A percentile compares a stretch with the other conserved stretches of the same genome.
These are phyloP conservation scores for Bombus waltoni DNA, from an alignment of 1,140 invertebrate species.

Conservation along the genomic window DNA sequence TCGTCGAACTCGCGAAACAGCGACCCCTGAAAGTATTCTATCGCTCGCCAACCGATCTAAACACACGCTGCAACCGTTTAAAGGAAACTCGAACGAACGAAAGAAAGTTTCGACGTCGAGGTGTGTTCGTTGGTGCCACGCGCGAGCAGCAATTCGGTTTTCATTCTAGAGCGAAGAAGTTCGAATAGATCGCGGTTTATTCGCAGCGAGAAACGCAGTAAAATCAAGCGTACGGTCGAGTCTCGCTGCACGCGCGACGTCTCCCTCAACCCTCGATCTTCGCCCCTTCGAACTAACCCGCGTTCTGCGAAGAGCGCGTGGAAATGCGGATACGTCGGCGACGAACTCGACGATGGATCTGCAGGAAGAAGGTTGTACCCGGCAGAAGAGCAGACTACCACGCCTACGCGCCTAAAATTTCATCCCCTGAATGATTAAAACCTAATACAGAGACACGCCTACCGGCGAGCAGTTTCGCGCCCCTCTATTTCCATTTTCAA, in stretches of 20 bases:
- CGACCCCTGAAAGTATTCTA: neutral
- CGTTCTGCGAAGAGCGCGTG: slow-evolving; percentile 23
- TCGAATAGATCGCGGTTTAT: neutral
- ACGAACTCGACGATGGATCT: slow-evolving; percentile 45
- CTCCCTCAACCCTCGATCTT: neutral
- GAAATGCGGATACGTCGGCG: slow-evolving; percentile 48
- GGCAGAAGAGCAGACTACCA: slow-evolving; percentile 81
- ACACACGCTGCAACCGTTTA: slow-evolving; percentile 5
- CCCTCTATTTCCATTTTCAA: slow-evolving; percentile 29
- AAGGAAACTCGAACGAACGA: no score
- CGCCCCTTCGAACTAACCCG: no score
- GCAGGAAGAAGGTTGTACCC: slow-evolving; percentile 79
- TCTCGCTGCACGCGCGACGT: neutral
- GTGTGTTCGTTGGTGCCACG: neutral
- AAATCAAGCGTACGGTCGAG: neutral
- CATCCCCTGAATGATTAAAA: slow-evolving; percentile 82
- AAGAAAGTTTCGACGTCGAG: slow-evolving; percentile 1
- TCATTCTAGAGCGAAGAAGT: neutral
- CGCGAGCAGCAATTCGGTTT: slow-evolving; percentile 22
- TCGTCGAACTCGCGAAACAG: neutral
- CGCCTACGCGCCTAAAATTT: slow-evolving; percentile 80
- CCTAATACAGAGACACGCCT: slow-evolving; percentile 82
- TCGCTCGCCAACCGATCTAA: neutral
- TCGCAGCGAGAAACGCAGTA: neutral
- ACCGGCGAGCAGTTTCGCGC: slow-evolving; percentile 50